A percentile compares a stretch with the other conserved stretches of the same genome.
phyloP scores from a whole-genome alignment of 23 tunicate species.

The Halocynthia roretzi region DNA sequence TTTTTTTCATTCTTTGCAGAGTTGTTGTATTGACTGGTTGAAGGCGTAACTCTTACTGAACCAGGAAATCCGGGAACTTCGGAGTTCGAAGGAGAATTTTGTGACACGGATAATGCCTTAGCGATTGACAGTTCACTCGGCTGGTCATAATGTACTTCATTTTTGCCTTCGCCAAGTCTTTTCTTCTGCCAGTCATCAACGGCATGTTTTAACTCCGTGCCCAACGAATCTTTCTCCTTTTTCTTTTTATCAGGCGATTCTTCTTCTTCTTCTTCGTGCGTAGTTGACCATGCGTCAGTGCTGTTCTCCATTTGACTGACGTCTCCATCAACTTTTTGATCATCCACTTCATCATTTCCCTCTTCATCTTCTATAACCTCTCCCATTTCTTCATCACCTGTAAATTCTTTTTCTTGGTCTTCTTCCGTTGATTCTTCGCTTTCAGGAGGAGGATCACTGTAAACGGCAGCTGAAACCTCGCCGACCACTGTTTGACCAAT shows the following conservation, averaged over 20 bases:
- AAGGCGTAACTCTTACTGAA: neutral
- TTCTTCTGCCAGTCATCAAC: neutral
- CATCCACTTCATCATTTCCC: too few relatives aligned
- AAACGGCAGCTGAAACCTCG: neutral
- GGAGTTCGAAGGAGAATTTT: neutral
- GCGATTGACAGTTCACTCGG: too few relatives aligned
- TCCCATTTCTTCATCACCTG: neutral
- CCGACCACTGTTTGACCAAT: neutral
- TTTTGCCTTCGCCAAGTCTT: neutral
- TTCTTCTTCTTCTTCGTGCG: too few relatives aligned
- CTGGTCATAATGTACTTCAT: too few relatives aligned
- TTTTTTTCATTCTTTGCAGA: neutral
- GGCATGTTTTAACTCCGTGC: neutral
- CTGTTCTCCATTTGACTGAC: too few relatives aligned
- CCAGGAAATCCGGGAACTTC: slow-evolving; percentile 22
- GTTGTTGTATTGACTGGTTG: neutral
- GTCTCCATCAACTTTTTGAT: too few relatives aligned
- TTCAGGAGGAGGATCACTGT: neutral
- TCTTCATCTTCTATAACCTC: too few relatives aligned
- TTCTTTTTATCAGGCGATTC: too few relatives aligned
- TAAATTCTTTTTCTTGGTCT: neutral
- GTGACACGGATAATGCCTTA: neutral
- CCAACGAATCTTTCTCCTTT: neutral
- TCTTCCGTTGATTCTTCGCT: neutral
- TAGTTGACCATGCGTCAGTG: too few relatives aligned